These are phyloP conservation scores for Pristionchus japonicus DNA, from an alignment of 2,888 invertebrate species.

Conservation along the genomic window DNA sequence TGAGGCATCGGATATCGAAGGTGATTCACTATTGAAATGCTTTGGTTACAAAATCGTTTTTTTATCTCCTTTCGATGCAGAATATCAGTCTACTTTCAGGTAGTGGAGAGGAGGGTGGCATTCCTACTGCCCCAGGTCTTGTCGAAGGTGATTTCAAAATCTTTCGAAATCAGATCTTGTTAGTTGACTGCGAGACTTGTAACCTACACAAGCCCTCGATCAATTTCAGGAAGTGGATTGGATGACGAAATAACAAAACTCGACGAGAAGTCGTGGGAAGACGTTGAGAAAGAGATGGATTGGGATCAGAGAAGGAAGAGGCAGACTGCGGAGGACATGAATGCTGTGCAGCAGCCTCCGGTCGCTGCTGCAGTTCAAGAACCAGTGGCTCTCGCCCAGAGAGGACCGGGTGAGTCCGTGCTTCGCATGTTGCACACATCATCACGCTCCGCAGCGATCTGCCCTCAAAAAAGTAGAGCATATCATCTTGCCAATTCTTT, in stretches of 20 bases:
- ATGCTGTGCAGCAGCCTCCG: background rate
- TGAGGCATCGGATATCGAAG: background rate
- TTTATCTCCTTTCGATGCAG: background rate
- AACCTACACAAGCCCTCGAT: background rate
- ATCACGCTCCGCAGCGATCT: too few species aligned
- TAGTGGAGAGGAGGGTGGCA: too few species aligned
- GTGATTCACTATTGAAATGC: background rate
- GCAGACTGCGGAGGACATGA: background rate
- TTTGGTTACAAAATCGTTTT: too few species aligned
- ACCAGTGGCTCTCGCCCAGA: too few species aligned
- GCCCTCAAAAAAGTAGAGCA: too few species aligned
- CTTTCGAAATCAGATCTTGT: too few species aligned
- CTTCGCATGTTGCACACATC: too few species aligned
- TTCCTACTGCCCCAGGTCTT: too few species aligned
- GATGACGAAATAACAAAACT: background rate
- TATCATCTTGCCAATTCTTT: too few species aligned
- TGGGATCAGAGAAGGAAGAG: background rate
- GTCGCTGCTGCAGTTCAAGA: too few species aligned
- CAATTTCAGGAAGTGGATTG: background rate
- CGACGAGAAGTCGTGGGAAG: background rate
- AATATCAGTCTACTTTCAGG: too few species aligned
- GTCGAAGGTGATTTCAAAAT: background rate
- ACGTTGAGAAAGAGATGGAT: background rate
- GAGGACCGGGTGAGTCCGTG: background rate
- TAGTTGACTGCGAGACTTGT: too few species aligned